A percentile compares a stretch with the other conserved stretches of the same genome.
These are phyloP conservation scores for Synanthedon formicaeformis DNA, from an alignment of 2,888 invertebrate genomes.

Conservation along the genomic window DNA sequence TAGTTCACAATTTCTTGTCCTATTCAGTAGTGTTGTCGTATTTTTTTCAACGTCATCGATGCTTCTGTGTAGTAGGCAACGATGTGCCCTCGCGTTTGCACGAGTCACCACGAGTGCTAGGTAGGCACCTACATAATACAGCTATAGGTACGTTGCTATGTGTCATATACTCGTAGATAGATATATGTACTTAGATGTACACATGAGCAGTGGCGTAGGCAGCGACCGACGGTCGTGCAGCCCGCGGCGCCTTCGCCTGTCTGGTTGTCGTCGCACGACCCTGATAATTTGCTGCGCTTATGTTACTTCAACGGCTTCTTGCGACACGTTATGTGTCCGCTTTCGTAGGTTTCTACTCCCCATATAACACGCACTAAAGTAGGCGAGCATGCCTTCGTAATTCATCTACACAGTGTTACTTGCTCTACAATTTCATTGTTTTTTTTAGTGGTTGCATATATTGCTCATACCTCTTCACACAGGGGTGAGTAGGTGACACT, in stretches of 20 bases:
- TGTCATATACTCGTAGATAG: slow-evolving; percentile 4
- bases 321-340: slow-evolving; percentile 45
- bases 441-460: too few species aligned
- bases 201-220: slow-evolving; percentile 42
- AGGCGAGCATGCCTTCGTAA: background rate
- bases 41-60: slow-evolving; percentile 34
- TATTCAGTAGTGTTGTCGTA: slow-evolving; percentile 42
- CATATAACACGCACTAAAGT: background rate
- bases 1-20: slow-evolving; percentile 19
- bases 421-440: too few species aligned
- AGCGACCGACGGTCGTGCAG: slow-evolving; percentile 42
- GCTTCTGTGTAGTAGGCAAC: slow-evolving; percentile 19
- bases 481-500: too few species aligned
- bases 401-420: too few species aligned
- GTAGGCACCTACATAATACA: slow-evolving; percentile 12
- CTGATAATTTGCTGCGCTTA: slow-evolving; percentile 68
- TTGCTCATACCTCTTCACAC: too few species aligned
- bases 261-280: slow-evolving; percentile 51
- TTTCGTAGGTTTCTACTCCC: slow-evolving; percentile 27
- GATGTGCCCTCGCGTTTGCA: slow-evolving; percentile 30
- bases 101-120: slow-evolving; percentile 11
- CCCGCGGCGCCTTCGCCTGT: slow-evolving; percentile 25
- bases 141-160: slow-evolving; percentile 19
- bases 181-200: slow-evolving; percentile 27
- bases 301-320: slow-evolving; percentile 69